These are phyloP conservation scores for Pygoscelis antarcticus DNA, from an alignment of 2,113 vertebrate genomes.

Conservation along the genomic window DNA sequence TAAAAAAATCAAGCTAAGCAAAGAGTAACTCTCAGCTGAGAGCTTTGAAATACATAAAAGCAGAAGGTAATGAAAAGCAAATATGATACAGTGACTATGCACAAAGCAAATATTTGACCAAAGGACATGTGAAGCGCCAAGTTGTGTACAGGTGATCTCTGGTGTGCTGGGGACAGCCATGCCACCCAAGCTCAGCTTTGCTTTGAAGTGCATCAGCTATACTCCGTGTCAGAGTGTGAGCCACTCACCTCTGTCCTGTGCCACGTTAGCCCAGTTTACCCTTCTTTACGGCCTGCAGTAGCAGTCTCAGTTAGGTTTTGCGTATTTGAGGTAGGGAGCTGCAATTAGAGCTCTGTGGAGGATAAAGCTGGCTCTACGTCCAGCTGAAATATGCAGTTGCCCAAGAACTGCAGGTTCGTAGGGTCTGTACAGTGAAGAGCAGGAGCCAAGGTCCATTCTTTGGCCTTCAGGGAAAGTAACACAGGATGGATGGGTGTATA, in stretches of 20 bases:
- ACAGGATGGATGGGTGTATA: no score
- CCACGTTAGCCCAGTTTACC: not conserved
- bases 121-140: not conserved
- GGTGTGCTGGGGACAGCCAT: not conserved
- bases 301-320: not conserved
- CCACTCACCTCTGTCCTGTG: not conserved
- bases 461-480: not conserved
- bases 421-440: fast-evolving
- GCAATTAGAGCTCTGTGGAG: not conserved
- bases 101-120: not conserved
- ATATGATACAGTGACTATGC: not conserved
- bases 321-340: not conserved
- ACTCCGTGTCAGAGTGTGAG: not conserved
- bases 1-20: not conserved
- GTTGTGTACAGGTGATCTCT: not conserved
- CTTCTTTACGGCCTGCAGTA: not conserved
- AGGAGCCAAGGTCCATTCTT: not conserved
- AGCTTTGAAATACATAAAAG: not conserved
- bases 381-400: fast-evolving
- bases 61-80: not conserved
- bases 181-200: not conserved
- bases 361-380: not conserved
- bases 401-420: fast-evolving
- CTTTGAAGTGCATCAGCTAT: not conserved
- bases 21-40: not conserved